Evolutionary conservation across 2,113 vertebrate species (phyloP), one percentile per base, ranked within the genome.

Genomic region (Pitta sordida): DNA sequence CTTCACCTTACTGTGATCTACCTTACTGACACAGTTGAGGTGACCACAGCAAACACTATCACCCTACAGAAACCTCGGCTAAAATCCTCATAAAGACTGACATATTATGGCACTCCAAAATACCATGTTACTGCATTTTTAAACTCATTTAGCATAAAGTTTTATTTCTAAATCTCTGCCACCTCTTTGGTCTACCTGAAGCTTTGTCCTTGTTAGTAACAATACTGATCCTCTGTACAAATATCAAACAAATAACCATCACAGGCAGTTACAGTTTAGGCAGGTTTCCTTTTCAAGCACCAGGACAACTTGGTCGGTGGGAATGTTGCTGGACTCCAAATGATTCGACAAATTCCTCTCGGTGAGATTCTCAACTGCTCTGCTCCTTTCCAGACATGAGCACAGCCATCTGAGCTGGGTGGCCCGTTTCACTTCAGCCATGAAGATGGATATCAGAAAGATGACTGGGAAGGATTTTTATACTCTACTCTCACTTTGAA

Each of bases 371-470:
- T 65, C 24, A 53, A 36, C 24, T 52, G 20, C 21, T 39, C 39
- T 3, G 8, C 24, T 77, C 49, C 49, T 60, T 76, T 39, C 41
- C 51, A 49, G 21, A 49, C 16, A 44, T 0, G 0, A 88, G 18
- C 22, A 41, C 23, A n/a, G n/a, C 4, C 19, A n/a, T 4, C 51
- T 36, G 29, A 81, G 43, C 22, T 13, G 59, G 29, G 37, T 10
- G 14, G 20, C 30, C 39, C 62, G n/a, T 19, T 77, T 21, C 24
- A 26, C 43, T 78, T 71, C 73, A 78, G 51, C 15, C 6, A 1
- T 5, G 10, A 69, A 76, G 53, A 46, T 1, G 3, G 23, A 67
- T 18, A 16, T 60, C 70, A 82, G 52, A 76, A 67, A 70, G 16
- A 55, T 3, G 14, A 46, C 18, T 29, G 30, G 14, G 46, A 76